Conservation (phyloP, 1,140 invertebrate species). For the Dinothrombium tinctorium region DNA sequence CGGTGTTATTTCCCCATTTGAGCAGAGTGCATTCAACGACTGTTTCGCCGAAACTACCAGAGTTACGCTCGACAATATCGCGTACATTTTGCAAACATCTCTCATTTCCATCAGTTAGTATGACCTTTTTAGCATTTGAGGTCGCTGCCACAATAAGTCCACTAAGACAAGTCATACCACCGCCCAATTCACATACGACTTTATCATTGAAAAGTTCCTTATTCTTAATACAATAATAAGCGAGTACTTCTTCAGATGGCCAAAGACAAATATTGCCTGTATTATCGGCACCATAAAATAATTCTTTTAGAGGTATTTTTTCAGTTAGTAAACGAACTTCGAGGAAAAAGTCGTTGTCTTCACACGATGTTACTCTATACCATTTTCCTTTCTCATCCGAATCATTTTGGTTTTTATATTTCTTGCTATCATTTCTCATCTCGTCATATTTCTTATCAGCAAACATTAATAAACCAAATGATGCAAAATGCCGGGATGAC, state of each 20-base stretch:
- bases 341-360: slow-evolving; percentile 3
- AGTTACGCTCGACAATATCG: slow-evolving; percentile 10
- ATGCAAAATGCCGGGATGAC: too few species aligned
- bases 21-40: too few species aligned
- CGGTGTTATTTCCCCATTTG: too few species aligned
- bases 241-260: slow-evolving; percentile 63
- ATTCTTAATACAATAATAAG: slow-evolving; percentile 44
- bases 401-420: too few species aligned
- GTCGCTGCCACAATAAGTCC: slow-evolving; percentile 33
- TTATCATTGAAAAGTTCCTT: slow-evolving; percentile 31
- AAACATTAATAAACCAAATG: too few species aligned
- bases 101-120: slow-evolving; percentile 51
- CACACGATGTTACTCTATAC: slow-evolving; percentile 3
- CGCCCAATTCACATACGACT: slow-evolving; percentile 48
- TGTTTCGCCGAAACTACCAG: slow-evolving; percentile 12
- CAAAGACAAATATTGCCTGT: slow-evolving; percentile 75
- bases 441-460: too few species aligned
- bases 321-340: slow-evolving; percentile 11
- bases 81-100: slow-evolving; percentile 36
- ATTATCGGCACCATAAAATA: slow-evolving; percentile 60
- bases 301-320: slow-evolving; percentile 17
- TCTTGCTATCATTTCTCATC: too few species aligned
- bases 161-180: slow-evolving; percentile 60
- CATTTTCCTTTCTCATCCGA: slow-evolving; percentile 3
- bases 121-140: slow-evolving; percentile 19